These are phyloP conservation scores for Clarias platycephalus DNA, from an alignment of 2,797 vertebrate genomes.

Conservation along the genomic window DNA sequence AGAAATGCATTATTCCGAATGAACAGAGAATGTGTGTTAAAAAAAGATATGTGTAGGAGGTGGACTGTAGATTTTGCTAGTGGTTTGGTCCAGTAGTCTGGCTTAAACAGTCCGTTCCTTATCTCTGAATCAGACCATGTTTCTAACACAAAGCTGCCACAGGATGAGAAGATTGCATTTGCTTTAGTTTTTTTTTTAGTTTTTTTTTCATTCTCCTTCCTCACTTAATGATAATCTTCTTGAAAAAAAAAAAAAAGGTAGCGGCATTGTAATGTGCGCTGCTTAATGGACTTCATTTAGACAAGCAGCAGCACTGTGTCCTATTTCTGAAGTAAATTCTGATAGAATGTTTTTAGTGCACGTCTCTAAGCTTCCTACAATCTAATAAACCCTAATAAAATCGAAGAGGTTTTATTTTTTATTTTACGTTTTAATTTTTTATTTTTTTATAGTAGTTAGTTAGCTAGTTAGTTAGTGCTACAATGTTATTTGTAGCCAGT, in stretches of 20 bases:
- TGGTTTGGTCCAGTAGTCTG: background rate
- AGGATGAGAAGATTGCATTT: background rate
- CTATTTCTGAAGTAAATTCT: background rate
- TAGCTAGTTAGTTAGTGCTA: too few species aligned
- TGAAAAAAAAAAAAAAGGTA: background rate
- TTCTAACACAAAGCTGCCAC: background rate
- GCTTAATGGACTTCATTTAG: background rate
- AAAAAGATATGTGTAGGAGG: slow-evolving; percentile 1
- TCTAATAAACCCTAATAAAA: background rate
- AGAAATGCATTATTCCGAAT: background rate
- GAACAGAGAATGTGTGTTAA: background rate
- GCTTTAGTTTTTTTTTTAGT: background rate
- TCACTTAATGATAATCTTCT: background rate
- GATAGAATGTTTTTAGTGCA: background rate
- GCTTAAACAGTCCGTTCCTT: background rate
- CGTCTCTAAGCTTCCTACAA: background rate
- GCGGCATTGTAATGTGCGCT: background rate
- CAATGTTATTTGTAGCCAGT: too few species aligned
- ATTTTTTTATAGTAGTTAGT: too few species aligned
- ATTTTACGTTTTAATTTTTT: too few species aligned
- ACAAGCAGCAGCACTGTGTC: background rate
- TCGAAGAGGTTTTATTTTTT: too few species aligned
- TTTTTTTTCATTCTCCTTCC: background rate
- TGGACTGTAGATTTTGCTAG: background rate
- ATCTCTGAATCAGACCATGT: background rate